Evolutionary conservation across 1,140 invertebrate species (phyloP), one percentile per base, ranked within the genome.

Genomic region (Scaptomyza montana): DNA sequence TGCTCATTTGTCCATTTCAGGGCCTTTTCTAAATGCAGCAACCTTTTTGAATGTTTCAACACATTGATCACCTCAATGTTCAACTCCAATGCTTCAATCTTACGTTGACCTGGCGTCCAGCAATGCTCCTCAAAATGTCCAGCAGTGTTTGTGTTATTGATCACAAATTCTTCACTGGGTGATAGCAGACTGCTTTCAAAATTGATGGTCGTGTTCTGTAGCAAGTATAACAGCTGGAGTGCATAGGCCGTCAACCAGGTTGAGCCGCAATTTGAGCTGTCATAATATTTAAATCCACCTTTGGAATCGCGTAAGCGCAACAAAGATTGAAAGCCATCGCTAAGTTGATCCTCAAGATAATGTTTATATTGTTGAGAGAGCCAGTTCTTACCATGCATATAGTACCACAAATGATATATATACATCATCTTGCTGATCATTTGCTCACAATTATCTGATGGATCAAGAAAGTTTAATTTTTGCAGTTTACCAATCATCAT

Each of bases 231-330:
- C 1, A 46, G 39, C 9, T 30, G 21, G 8, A 72, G 7, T 0
- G 59, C 68, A 64, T 19, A 76, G 1, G 50, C 43, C 5, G 61
- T 76, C 30, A 78, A 1, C 76, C 73, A 78, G 3, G 62, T 71
- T 6, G 72, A 66, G 3, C 53, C 63, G 6, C 71, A 78, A 0
- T 9, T 12, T 7, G 7, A 8, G 43, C 2, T 3, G 1, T 7
- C 47, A 36, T 47, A 41, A n/a, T 63, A 76, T 1, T 8, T 19
- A 10, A 51, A 72, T 7, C 73, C 57, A 0, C 68, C 63, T n/a
- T 67, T n/a, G 0, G 2, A 8, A 28, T 6, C 8, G 4, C 53
- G 49, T 3, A 70, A 33, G 0, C 62, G 61, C 19, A 76, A 33
- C 19, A 76, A 8, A 0, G 57, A 53, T 25, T 76, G 76, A 33